These are phyloP conservation scores for Artibeus jamaicensis DNA, from an alignment of 2,797 vertebrate species.

Conservation along the genomic window DNA sequence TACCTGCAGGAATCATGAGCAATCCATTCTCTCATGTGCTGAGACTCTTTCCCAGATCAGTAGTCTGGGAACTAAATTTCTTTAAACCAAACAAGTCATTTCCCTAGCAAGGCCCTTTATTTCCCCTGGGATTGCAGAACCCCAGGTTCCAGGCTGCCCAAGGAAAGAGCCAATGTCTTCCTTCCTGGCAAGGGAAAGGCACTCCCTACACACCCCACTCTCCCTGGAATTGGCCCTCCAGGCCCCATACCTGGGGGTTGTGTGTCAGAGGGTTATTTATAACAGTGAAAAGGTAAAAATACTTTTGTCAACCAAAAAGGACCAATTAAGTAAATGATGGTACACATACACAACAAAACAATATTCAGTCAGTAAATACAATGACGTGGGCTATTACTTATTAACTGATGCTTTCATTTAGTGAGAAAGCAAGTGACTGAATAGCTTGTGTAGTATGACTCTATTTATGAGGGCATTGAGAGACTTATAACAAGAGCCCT, in stretches of 20 bases:
- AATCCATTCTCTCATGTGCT: neutral
- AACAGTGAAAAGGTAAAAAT: neutral
- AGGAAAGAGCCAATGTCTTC: neutral
- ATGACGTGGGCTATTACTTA: neutral
- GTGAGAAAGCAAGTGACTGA: neutral
- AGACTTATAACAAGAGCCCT: neutral
- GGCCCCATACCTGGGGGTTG: neutral
- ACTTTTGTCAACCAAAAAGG: neutral
- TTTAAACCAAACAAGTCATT: conserved; percentile 4
- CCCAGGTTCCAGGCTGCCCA: neutral
- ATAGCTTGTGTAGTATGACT: neutral
- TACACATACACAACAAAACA: neutral
- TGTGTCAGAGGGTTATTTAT: neutral
- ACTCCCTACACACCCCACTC: neutral
- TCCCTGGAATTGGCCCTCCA: neutral
- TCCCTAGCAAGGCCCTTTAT: neutral
- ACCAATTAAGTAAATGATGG: neutral
- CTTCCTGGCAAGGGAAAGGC: neutral
- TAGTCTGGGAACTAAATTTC: neutral
- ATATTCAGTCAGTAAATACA: neutral
- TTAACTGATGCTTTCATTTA: neutral
- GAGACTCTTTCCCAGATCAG: neutral
- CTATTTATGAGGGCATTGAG: neutral
- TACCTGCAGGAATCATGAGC: neutral
- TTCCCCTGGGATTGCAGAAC: neutral